Conservation (phyloP, 1,140 invertebrate species). For the Hylaeus volcanicus region DNA sequence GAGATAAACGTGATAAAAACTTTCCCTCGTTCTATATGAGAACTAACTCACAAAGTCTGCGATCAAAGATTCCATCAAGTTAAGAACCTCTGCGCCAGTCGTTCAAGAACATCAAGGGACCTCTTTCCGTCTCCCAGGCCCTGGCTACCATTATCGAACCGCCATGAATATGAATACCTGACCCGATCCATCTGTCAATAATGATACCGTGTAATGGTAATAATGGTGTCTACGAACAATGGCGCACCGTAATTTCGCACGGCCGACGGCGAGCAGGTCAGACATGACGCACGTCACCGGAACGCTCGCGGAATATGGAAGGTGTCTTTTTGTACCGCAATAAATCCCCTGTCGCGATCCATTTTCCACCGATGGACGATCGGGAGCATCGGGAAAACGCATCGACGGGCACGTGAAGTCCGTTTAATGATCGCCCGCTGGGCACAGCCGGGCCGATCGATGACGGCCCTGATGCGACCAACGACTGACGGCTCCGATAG, state of each 20-base stretch:
- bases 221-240: conserved; percentile 50
- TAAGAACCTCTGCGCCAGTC: too few relatives aligned
- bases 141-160: conserved; percentile 10
- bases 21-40: too few relatives aligned
- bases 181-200: conserved; percentile 37
- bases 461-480: conserved; percentile 12
- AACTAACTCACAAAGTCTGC: too few relatives aligned
- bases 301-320: conserved; percentile 40
- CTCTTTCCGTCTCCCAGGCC: background rate
- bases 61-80: too few relatives aligned
- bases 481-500: conserved; percentile 13
- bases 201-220: conserved; percentile 50
- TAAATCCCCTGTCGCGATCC: conserved; percentile 16
- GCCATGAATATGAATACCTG: conserved; percentile 44
- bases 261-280: background rate
- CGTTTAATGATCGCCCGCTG: background rate
- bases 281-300: conserved; percentile 18
- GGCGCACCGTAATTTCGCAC: conserved; percentile 29
- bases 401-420: background rate
- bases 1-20: too few relatives aligned
- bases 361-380: background rate
- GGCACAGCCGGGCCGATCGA: conserved; percentile 1
- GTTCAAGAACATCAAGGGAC: background rate
- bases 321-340: conserved; percentile 22
- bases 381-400: background rate